Conservation (phyloP, 2,888 invertebrate genomes). For the Sinopyrophorus schimmeli region DNA sequence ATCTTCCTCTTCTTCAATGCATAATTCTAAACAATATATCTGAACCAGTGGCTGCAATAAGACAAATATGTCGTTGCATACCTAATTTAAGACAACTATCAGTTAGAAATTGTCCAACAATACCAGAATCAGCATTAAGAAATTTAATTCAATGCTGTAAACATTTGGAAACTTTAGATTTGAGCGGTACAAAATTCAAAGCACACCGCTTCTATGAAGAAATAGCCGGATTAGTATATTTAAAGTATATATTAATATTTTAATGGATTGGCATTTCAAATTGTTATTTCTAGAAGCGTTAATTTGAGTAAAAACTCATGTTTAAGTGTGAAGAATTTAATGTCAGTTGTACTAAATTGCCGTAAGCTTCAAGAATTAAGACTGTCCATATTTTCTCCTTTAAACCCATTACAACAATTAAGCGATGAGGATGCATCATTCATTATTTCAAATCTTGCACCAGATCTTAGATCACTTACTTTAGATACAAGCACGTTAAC, state of each 20-base stretch:
- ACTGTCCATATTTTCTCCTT: constrained; percentile 34
- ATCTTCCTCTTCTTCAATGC: constrained; percentile 29
- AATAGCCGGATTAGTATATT: constrained; percentile 30
- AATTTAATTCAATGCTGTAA: constrained; percentile 36
- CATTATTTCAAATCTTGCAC: constrained; percentile 36
- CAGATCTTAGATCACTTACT: constrained; percentile 35
- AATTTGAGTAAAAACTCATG: constrained; percentile 37
- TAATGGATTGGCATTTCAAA: not conserved
- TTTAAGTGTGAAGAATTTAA: constrained; percentile 34
- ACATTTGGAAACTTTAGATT: constrained; percentile 35
- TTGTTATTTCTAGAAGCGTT: constrained; percentile 35
- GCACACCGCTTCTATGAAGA: constrained; percentile 34
- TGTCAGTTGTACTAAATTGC: constrained; percentile 40
- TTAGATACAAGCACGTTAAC: constrained; percentile 38
- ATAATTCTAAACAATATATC: constrained; percentile 36
- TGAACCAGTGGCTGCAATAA: constrained; percentile 35
- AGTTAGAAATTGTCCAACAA: constrained; percentile 32
- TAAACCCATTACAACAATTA: constrained; percentile 30
- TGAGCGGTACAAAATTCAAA: constrained; percentile 38
- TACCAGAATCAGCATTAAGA: constrained; percentile 32
- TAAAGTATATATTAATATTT: constrained; percentile 27
- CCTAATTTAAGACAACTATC: constrained; percentile 35
- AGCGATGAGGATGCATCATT: constrained; percentile 40
- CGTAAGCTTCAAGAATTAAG: constrained; percentile 38
- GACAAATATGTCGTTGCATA: constrained; percentile 38